Conservation (phyloP, 2,113 vertebrate species). For the Harpagus bidentatus region DNA sequence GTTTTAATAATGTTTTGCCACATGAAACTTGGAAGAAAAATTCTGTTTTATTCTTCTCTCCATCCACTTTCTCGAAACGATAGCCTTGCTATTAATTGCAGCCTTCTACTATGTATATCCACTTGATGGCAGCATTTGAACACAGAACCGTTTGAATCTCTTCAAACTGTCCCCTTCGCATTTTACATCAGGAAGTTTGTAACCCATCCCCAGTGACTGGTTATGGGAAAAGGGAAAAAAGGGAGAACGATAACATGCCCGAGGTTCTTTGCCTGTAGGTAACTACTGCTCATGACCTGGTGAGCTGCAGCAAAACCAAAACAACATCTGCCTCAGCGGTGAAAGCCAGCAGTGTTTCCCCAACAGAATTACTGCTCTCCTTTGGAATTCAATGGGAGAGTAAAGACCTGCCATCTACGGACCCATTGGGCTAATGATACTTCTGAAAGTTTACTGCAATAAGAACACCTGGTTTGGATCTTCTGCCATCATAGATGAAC, state of each 20-base stretch:
- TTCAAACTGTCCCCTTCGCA: accelerated
- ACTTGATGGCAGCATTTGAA: constrained; percentile 63
- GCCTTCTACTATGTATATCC: not conserved
- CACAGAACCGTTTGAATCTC: not conserved
- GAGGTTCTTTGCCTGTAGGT: not conserved
- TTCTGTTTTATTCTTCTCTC: not conserved
- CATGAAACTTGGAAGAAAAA: not conserved
- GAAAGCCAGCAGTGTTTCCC: not conserved
- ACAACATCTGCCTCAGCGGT: not conserved
- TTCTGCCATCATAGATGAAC: not conserved
- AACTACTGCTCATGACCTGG: not conserved
- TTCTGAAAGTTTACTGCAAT: not conserved
- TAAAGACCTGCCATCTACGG: not conserved
- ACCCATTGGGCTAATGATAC: not conserved
- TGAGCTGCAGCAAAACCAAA: not conserved
- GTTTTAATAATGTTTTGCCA: not conserved
- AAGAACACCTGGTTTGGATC: not conserved
- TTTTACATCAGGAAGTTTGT: not conserved
- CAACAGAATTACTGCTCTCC: not conserved
- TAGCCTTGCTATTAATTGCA: not conserved
- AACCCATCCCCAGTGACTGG: not conserved
- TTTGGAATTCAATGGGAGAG: not conserved
- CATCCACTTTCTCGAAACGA: not conserved
- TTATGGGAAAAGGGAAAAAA: not conserved
- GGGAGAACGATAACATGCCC: accelerated